Conservation (phyloP, 1,140 invertebrate genomes). For the Thalassaphorura encarpata region DNA sequence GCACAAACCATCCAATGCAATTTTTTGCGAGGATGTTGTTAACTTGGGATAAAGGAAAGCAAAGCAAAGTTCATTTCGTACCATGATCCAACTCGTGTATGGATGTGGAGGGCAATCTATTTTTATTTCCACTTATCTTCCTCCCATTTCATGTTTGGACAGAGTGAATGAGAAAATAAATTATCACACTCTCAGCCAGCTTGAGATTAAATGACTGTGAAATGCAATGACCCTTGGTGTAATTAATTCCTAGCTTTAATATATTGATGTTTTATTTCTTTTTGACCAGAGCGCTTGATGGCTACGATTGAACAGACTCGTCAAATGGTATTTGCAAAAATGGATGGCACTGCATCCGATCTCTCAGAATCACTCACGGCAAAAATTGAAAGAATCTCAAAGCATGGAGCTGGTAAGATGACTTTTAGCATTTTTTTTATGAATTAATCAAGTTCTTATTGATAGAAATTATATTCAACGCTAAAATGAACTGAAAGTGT, state of each 20-base stretch:
- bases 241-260: no score
- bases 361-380: slow-evolving; percentile 48
- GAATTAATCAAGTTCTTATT: neutral
- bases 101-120: no score
- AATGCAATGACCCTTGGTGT: no score
- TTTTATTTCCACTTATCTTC: no score
- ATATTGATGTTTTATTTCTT: neutral
- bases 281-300: slow-evolving; percentile 51
- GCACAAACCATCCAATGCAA: no score
- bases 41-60: no score
- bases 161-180: no score
- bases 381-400: slow-evolving; percentile 54
- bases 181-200: no score
- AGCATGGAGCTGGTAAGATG: slow-evolving; percentile 45
- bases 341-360: slow-evolving; percentile 41
- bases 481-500: slow-evolving; percentile 8
- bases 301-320: slow-evolving; percentile 56
- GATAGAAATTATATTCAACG: neutral
- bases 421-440: neutral
- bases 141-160: no score
- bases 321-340: slow-evolving; percentile 50
- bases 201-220: neutral
- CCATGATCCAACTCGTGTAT: no score
- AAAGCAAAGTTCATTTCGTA: no score
- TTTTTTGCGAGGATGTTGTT: no score